Evolutionary conservation across 1,140 invertebrate genomes (phyloP).

Genomic region (Lucilia cuprina): DNA sequence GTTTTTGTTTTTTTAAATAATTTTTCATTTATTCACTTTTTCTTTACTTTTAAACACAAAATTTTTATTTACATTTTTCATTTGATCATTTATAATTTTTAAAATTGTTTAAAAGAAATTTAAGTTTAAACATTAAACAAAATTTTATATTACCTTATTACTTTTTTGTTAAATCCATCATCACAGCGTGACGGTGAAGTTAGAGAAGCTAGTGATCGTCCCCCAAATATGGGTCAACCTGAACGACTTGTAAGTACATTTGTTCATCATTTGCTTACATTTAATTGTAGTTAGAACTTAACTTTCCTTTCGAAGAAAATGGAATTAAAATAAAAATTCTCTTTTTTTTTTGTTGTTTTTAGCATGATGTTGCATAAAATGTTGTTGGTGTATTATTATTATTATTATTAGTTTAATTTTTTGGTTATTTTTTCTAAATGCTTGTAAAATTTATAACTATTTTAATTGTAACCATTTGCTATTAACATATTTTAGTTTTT

Average conservation of each 20-base stretch:
- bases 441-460: not conserved
- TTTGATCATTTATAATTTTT: not conserved
- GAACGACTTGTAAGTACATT: slow-evolving; percentile 57
- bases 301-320: not conserved
- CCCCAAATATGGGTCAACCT: slow-evolving; percentile 55
- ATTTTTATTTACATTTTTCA: not conserved
- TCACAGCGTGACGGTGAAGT: slow-evolving; percentile 50
- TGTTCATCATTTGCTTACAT: not conserved
- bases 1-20: not conserved
- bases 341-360: not conserved
- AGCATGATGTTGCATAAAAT: slow-evolving; percentile 13
- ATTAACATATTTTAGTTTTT: not conserved
- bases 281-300: not conserved
- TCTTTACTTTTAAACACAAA: not conserved
- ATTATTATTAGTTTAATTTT: slow-evolving; percentile 21
- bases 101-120: slow-evolving; percentile 1
- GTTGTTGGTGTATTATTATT: slow-evolving; percentile 19
- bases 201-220: slow-evolving; percentile 58
- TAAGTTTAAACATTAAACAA: slow-evolving; percentile 15
- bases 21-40: not conserved
- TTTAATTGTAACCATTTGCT: not conserved
- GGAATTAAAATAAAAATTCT: not conserved
- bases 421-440: not conserved
- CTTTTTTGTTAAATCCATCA: slow-evolving; percentile 7
- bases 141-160: slow-evolving; percentile 16